A percentile compares a stretch with the other conserved stretches of the same genome.
phyloP scores from a whole-genome alignment of 2,888 invertebrate genomes.

The Priocnemis perturbator region DNA sequence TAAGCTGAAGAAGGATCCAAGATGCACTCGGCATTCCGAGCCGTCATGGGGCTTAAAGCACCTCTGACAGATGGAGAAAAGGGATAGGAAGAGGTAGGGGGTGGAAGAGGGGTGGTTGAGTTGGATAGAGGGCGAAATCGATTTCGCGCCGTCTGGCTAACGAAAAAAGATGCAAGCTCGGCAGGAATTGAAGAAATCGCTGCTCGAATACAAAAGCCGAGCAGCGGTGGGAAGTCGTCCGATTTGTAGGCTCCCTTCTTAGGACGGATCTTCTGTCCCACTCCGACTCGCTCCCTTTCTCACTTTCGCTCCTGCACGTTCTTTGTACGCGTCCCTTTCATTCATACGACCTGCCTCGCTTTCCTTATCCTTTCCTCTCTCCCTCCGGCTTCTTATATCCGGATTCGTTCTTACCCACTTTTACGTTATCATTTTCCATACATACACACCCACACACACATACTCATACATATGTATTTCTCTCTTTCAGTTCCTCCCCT shows the following conservation, averaged over 20 bases:
- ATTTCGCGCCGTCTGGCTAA: constrained; percentile 2
- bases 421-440: too few relatives aligned
- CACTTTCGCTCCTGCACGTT: background rate
- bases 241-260: constrained; percentile 1
- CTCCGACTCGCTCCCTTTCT: background rate
- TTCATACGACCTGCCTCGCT: background rate
- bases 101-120: background rate
- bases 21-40: background rate
- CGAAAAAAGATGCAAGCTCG: constrained; percentile 4
- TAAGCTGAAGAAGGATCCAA: background rate
- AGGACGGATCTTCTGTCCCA: background rate
- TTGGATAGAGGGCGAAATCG: constrained; percentile 1
- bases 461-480: too few relatives aligned
- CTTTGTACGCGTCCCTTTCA: background rate
- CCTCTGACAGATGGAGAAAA: background rate
- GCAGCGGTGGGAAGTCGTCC: background rate
- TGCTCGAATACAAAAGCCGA: constrained; percentile 1
- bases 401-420: too few relatives aligned
- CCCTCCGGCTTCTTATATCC: too few relatives aligned
- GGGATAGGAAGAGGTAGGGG: background rate
- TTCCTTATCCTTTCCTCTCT: background rate
- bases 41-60: constrained; percentile 1
- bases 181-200: background rate
- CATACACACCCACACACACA: too few relatives aligned
- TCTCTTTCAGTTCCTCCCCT: too few relatives aligned